phyloP scores from a whole-genome alignment of 2,888 invertebrate genomes.

The Drosophila infuscata region DNA sequence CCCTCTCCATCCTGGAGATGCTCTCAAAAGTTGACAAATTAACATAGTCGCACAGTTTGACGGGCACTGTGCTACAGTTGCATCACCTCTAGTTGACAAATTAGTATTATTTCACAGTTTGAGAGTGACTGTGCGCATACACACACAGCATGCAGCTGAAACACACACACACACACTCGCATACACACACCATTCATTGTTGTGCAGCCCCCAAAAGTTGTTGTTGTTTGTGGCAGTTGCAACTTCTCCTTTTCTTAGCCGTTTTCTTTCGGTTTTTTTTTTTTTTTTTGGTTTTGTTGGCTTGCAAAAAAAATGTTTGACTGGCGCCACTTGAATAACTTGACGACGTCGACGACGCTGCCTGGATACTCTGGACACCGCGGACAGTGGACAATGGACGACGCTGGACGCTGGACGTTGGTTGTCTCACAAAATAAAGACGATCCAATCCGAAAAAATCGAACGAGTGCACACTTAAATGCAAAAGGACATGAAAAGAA shows the following conservation, averaged over 20 bases:
- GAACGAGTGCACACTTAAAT: constrained; percentile 78
- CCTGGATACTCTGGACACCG: constrained; percentile 18
- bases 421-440: constrained; percentile 69
- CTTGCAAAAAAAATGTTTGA: constrained; percentile 77
- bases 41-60: neutral
- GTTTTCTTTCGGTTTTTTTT: constrained; percentile 17
- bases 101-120: neutral
- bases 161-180: constrained; percentile 1
- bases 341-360: constrained; percentile 53
- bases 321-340: constrained; percentile 84
- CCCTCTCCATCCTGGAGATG: neutral
- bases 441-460: constrained; percentile 70
- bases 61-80: constrained; percentile 16
- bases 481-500: constrained; percentile 79
- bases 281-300: constrained; percentile 41
- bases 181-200: constrained; percentile 33
- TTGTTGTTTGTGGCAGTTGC: constrained; percentile 24
- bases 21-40: constrained; percentile 11
- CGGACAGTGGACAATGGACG: constrained; percentile 6
- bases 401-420: constrained; percentile 22
- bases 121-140: neutral
- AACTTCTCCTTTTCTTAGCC: constrained; percentile 20
- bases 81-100: constrained; percentile 1
- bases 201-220: constrained; percentile 29
- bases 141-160: neutral